Conservation (phyloP, 1,140 invertebrate species). For the Prorops nasuta region DNA sequence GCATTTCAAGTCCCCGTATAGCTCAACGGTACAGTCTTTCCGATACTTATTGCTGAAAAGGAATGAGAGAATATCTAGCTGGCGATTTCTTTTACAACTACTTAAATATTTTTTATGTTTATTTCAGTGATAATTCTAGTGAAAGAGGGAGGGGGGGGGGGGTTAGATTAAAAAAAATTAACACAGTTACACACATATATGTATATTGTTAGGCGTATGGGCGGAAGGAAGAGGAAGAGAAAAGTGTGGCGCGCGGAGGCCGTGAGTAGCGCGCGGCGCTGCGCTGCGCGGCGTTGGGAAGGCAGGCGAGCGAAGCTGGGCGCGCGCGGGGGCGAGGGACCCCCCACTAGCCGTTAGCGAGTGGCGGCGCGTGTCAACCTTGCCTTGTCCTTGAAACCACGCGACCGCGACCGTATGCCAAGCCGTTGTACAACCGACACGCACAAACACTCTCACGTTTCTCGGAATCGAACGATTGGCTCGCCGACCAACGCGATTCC, state of each 20-base stretch:
- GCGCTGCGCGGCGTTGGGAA: slow-evolving; percentile 4
- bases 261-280: background rate
- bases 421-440: slow-evolving; percentile 28
- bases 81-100: too few species aligned
- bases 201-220: too few species aligned
- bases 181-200: too few species aligned
- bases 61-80: too few species aligned
- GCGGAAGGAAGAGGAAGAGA: background rate
- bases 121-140: too few species aligned
- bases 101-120: too few species aligned
- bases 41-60: too few species aligned
- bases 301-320: slow-evolving; percentile 1
- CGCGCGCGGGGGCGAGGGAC: slow-evolving; percentile 13
- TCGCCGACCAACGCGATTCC: background rate
- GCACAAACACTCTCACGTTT: slow-evolving; percentile 18
- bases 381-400: slow-evolving; percentile 55
- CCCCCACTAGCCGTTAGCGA: slow-evolving; percentile 39
- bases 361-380: slow-evolving; percentile 55
- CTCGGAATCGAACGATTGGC: slow-evolving; percentile 34
- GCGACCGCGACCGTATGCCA: slow-evolving; percentile 48
- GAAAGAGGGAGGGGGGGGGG: too few species aligned
- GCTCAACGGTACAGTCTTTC: too few species aligned
- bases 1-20: background rate
- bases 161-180: too few species aligned
- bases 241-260: background rate